phyloP scores from a whole-genome alignment of 2,888 invertebrate genomes.

The Ypsolopha sequella region DNA sequence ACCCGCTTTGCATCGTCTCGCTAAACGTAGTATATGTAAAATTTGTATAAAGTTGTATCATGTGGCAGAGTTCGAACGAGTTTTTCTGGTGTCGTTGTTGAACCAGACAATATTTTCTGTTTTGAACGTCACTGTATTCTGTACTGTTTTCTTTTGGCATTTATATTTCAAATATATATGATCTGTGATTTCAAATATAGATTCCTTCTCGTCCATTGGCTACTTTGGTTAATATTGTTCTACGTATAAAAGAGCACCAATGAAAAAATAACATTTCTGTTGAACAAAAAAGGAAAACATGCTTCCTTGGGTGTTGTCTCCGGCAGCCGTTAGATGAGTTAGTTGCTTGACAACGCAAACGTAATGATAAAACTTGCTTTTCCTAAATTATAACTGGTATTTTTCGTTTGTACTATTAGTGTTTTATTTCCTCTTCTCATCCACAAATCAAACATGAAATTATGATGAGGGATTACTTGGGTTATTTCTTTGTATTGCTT shows the following conservation, averaged over 20 bases:
- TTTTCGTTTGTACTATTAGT: slow-evolving; percentile 16
- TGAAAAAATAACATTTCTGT: neutral
- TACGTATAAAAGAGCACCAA: neutral
- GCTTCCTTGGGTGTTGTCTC: slow-evolving; percentile 46
- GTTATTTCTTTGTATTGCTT: slow-evolving; percentile 57
- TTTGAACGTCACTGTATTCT: too few species aligned
- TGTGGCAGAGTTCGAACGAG: too few species aligned
- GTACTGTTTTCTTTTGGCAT: too few species aligned
- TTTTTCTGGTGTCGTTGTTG: too few species aligned
- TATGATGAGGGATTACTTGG: slow-evolving; percentile 56
- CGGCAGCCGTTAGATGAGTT: slow-evolving; percentile 27
- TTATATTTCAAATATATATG: neutral
- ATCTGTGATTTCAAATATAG: too few species aligned
- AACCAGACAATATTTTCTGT: too few species aligned
- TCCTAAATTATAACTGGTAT: slow-evolving; percentile 36
- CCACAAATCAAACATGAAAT: slow-evolving; percentile 44
- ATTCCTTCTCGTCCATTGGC: neutral
- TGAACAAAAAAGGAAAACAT: slow-evolving; percentile 15
- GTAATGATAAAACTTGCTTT: slow-evolving; percentile 63
- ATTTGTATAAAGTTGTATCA: too few species aligned
- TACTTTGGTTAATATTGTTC: neutral
- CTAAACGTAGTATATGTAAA: too few species aligned
- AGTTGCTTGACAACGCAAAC: slow-evolving; percentile 38
- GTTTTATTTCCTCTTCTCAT: slow-evolving; percentile 10
- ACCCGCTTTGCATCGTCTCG: too few species aligned